Evolutionary conservation across 2,888 invertebrate species (phyloP), one percentile per base, ranked within the genome.

Genomic region (Leucania comma): DNA sequence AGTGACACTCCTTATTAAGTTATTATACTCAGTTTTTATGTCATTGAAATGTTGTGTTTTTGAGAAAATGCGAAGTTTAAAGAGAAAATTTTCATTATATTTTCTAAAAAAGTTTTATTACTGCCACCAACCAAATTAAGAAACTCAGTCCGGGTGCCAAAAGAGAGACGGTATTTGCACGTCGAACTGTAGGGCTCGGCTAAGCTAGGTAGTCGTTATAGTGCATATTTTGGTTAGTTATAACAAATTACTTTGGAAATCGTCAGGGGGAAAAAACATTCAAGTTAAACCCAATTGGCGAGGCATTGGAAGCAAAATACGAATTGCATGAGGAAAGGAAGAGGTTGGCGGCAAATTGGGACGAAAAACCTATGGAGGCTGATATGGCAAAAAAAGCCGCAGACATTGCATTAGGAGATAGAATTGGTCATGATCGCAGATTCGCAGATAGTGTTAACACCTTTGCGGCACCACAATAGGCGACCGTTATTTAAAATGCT

Each of bases 251-350:
- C 66, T 73, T 84, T 85, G 68, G 29, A 67, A 58, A 75, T 72
- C 64, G 72, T 72, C 86, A 96, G 96, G 97, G 97, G 0, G 97
- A 97, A 90, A 97, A 96, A 89, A 89, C 97, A 63, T 97, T 97
- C 91, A 97, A 96, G 86, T 93, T 96, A 86, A 97, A 97, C 90
- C 97, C 97, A 0, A 96, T 96, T 79, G 97, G 97, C 0, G 97
- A 96, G 90, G 97, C 97, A 96, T 96, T 97, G 65, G 97, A 97
- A 87, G 97, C 97, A 0, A 97, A 97, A 35, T 97, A 96, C 85
- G 96, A 96, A 70, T 90, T 96, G 50, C 94, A 96, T 80, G 96
- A 97, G 29, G 96, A 96, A 80, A 92, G 88, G 71, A 75, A 96
- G 20, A 80, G 96, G 65, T 93, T 94, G 38, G 93, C 93, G 78